A percentile compares a stretch with the other conserved stretches of the same genome.
These are phyloP conservation scores for Mugil cephalus DNA, from an alignment of 2,113 vertebrate genomes.

Conservation along the genomic window DNA sequence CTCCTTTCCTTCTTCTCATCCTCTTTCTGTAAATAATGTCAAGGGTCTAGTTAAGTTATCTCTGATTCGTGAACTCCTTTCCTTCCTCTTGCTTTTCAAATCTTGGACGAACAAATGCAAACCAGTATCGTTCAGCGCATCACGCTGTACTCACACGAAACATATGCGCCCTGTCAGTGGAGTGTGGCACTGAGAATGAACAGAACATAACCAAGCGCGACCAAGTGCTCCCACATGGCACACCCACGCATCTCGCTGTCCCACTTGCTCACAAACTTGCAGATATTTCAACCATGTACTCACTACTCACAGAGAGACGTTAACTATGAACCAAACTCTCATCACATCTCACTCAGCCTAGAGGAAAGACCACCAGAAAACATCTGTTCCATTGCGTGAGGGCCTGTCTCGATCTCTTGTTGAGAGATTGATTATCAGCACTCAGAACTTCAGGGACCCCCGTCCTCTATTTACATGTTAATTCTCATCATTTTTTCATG, in stretches of 20 bases:
- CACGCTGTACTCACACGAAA: constrained; percentile 13
- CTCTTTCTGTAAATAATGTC: constrained; percentile 20
- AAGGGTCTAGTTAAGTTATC: constrained; percentile 14
- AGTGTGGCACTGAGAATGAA: constrained; percentile 32
- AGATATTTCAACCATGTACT: constrained; percentile 6
- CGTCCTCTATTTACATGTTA: background rate
- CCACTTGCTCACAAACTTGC: constrained; percentile 10
- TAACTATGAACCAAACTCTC: constrained; percentile 20
- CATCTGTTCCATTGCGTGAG: constrained; percentile 7
- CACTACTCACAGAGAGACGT: constrained; percentile 5
- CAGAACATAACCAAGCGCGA: constrained; percentile 20
- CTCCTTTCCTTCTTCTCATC: constrained; percentile 1
- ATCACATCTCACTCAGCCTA: background rate
- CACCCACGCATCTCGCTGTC: constrained; percentile 32
- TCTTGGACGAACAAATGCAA: constrained; percentile 2
- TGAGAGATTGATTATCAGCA: constrained; percentile 42
- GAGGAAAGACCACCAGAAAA: constrained; percentile 25
- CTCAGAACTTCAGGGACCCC: constrained; percentile 28
- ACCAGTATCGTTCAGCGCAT: constrained; percentile 4
- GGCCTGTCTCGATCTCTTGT: constrained; percentile 27
- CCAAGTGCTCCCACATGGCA: constrained; percentile 27
- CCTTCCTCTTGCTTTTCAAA: constrained; percentile 12
- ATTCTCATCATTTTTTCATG: constrained; percentile 12
- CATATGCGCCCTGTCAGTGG: constrained; percentile 18
- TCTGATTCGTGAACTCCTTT: constrained; percentile 2